Evolutionary conservation across 2,888 invertebrate species (phyloP), one percentile per base, ranked within the genome.

Genomic region (Oxystoma pomonae): DNA sequence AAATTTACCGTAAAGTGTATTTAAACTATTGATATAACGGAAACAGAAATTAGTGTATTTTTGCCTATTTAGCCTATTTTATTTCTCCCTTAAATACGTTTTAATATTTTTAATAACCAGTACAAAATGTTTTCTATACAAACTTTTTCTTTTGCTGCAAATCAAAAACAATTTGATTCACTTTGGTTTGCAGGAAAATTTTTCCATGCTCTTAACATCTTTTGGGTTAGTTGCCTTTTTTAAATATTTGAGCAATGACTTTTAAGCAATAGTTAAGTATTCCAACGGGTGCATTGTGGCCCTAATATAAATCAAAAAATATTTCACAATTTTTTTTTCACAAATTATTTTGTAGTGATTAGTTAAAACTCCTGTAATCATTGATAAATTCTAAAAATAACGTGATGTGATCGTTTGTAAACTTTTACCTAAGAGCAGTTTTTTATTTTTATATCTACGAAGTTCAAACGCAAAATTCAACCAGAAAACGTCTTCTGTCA

Each of bases 261-360:
- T 35, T 35, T 35, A 35, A 35, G 35, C 35, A 35, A 12, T 35
- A 35, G 35, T 35, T 7, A 35, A 3, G 35, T 35, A 35, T 75
- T 70, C 77, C 72, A 78, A 77, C 72, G 77, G 78, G 75, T 78
- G 76, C 76, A 77, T 72, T 78, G 72, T 71, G 71, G 68, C 64
- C 68, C 66, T 67, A 66, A 22, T 53, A 49, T 50, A 20, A 64
- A 63, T n/a, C n/a, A n/a, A n/a, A n/a, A n/a, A n/a, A n/a, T n/a
- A n/a, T n/a, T n/a, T n/a, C n/a, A n/a, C n/a, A n/a, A n/a, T n/a
- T n/a, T n/a, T n/a, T n/a, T n/a, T n/a, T n/a, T n/a, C n/a, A n/a
- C n/a, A n/a, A n/a, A n/a, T n/a, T n/a, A n/a, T n/a, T n/a, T n/a
- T n/a, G n/a, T n/a, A n/a, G n/a, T n/a, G n/a, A n/a, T n/a, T n/a